phyloP scores from a whole-genome alignment of 2,888 invertebrate species.

The Zygogramma bicolorata region DNA sequence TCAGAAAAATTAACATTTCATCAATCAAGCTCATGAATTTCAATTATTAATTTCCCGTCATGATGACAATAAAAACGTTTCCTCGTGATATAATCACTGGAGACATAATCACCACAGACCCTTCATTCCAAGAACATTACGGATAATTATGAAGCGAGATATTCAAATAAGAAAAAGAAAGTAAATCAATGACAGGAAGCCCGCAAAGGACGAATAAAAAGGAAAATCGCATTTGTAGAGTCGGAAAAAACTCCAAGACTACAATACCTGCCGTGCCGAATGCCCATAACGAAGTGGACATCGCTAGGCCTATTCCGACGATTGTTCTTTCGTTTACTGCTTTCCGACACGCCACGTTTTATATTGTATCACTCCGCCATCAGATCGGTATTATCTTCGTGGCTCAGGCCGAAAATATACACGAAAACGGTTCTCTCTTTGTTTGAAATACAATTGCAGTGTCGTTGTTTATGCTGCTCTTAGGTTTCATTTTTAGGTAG shows the following conservation, averaged over 20 bases:
- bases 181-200: constrained; percentile 18
- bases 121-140: not conserved
- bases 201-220: not conserved
- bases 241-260: constrained; percentile 22
- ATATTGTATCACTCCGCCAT: constrained; percentile 55
- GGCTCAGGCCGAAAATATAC: constrained; percentile 27
- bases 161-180: constrained; percentile 2
- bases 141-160: constrained; percentile 11
- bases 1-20: no score
- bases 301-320: constrained; percentile 31
- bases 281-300: constrained; percentile 37
- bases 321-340: constrained; percentile 40
- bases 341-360: constrained; percentile 51
- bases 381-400: constrained; percentile 53
- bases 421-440: constrained; percentile 26
- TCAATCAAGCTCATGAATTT: no score
- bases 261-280: constrained; percentile 31
- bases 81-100: not conserved
- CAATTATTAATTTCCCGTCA: not conserved
- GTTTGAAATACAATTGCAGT: not conserved
- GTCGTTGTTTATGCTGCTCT: not conserved
- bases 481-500: not conserved
- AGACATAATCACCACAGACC: not conserved
- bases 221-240: not conserved
- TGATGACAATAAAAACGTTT: not conserved